A percentile compares a stretch with the other conserved stretches of the same genome.
phyloP scores from a whole-genome alignment of 2,888 invertebrate species.

The Endotricha flammealis region DNA sequence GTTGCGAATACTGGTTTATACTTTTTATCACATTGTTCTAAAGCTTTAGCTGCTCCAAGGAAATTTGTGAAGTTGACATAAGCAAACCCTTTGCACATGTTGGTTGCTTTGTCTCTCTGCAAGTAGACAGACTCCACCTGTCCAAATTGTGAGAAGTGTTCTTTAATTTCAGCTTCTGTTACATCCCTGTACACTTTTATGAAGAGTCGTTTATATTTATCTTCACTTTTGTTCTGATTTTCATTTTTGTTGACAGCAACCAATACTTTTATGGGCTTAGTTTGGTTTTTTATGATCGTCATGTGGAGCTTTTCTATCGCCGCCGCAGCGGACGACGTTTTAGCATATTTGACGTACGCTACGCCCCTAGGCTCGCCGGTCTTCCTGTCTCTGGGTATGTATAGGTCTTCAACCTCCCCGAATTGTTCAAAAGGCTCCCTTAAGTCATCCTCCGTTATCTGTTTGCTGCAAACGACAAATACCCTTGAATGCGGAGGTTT shows the following conservation, averaged over 20 bases:
- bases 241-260: constrained; percentile 82
- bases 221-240: constrained; percentile 39
- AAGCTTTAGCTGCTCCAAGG: constrained; percentile 91
- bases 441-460: constrained; percentile 83
- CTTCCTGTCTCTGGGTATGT: constrained; percentile 90
- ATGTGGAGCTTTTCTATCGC: constrained; percentile 94
- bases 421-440: constrained; percentile 86
- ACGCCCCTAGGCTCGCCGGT: constrained; percentile 93
- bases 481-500: constrained; percentile 92
- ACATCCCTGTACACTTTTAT: constrained; percentile 90
- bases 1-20: constrained; percentile 95
- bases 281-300: constrained; percentile 83
- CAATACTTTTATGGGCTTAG: constrained; percentile 92
- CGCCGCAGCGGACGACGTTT: constrained; percentile 93
- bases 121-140: constrained; percentile 85
- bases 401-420: constrained; percentile 91
- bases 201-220: constrained; percentile 84
- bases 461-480: constrained; percentile 92
- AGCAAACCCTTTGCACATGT: constrained; percentile 91
- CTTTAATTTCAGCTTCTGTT: constrained; percentile 85
- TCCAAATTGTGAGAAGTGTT: constrained; percentile 93
- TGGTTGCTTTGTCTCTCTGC: constrained; percentile 87
- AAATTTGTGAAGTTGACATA: constrained; percentile 90
- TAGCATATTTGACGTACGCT: constrained; percentile 92
- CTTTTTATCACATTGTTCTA: constrained; percentile 90